Conservation (phyloP, 2,113 vertebrate species). For the cattle (Bos taurus) region DNA sequence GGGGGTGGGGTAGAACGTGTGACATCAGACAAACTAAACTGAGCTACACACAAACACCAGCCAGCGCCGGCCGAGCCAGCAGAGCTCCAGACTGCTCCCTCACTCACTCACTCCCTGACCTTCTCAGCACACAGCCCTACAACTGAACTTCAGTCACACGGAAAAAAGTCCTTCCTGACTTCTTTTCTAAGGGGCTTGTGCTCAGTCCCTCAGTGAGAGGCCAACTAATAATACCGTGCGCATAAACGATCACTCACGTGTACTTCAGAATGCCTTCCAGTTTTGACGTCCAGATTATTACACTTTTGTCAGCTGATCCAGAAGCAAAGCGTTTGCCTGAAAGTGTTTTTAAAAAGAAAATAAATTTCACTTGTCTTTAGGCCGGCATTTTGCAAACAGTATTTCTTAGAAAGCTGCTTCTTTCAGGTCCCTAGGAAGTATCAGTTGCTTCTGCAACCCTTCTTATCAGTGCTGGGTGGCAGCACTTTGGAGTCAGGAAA, state of each 20-base stretch:
- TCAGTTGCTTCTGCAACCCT: neutral
- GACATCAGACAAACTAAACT: neutral
- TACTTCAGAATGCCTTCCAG: slow-evolving; percentile 99
- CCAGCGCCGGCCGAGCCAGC: neutral
- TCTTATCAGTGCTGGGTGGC: neutral
- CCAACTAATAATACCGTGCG: neutral
- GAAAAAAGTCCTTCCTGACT: neutral
- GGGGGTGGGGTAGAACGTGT: neutral
- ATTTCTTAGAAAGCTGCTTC: slow-evolving; percentile 39
- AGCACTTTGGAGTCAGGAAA: neutral
- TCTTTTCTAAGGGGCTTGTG: neutral
- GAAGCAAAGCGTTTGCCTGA: slow-evolving; percentile 97
- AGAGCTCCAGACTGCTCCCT: neutral
- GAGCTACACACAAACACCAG: neutral
- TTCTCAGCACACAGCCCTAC: neutral
- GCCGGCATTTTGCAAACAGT: slow-evolving; percentile 29
- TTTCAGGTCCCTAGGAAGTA: neutral
- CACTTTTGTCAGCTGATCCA: slow-evolving; percentile 97
- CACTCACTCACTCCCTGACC: neutral
- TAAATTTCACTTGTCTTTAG: slow-evolving; percentile 56
- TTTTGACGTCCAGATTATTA: slow-evolving; percentile 99
- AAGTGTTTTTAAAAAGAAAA: slow-evolving; percentile 68
- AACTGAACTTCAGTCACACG: neutral
- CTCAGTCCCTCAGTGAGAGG: neutral
- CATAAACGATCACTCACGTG: slow-evolving; percentile 85